Evolutionary conservation across 2,888 invertebrate species (phyloP).

Genomic region (Lithophane semibrunnea): DNA sequence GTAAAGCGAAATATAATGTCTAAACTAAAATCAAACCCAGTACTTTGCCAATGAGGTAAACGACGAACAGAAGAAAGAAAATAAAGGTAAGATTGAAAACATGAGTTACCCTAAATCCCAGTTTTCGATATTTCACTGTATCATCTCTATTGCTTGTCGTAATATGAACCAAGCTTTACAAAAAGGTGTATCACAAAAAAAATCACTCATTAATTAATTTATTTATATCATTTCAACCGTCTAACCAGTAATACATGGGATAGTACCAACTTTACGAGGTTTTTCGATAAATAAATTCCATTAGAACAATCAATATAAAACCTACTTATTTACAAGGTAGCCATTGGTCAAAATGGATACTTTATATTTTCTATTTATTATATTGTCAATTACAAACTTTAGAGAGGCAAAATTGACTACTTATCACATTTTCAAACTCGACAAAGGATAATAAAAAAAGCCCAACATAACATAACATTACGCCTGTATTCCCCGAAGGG

Average conservation of each 20-base stretch:
- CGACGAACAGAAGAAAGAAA: background rate
- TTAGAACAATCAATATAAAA: slow-evolving; percentile 52
- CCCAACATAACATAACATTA: background rate
- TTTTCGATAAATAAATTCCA: slow-evolving; percentile 36
- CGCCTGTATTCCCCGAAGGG: background rate
- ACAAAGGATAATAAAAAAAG: background rate
- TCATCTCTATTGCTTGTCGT: background rate
- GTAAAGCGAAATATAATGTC: background rate
- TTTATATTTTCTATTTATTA: slow-evolving; percentile 8
- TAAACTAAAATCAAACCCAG: background rate
- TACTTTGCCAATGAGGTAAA: background rate
- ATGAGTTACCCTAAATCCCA: background rate
- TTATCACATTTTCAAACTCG: slow-evolving; percentile 30
- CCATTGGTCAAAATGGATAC: slow-evolving; percentile 56
- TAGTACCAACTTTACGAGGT: slow-evolving; percentile 21
- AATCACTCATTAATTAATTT: slow-evolving; percentile 33
- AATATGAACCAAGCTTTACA: slow-evolving; percentile 4
- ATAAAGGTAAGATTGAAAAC: background rate
- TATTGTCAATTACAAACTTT: slow-evolving; percentile 38
- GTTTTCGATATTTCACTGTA: background rate
- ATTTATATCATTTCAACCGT: slow-evolving; percentile 29
- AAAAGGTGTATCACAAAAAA: slow-evolving; percentile 8
- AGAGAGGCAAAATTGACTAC: slow-evolving; percentile 20
- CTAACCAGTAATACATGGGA: slow-evolving; percentile 31
- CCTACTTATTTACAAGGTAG: slow-evolving; percentile 49